Conservation (phyloP, 2,888 invertebrate genomes). For the Hypomecis atomaria region DNA sequence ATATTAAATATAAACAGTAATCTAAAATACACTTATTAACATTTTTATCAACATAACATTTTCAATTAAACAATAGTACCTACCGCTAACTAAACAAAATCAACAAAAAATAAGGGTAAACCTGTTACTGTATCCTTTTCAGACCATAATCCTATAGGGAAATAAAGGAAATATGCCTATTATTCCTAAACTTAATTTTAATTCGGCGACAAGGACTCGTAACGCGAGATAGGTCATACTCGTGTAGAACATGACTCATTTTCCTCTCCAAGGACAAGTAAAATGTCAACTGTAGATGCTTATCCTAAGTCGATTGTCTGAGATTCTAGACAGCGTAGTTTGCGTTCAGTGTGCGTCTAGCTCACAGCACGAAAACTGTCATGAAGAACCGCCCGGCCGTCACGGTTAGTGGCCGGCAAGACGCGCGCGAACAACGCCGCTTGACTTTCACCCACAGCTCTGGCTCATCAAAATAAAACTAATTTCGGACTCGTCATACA, state of each 20-base stretch:
- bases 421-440: slow-evolving; percentile 60
- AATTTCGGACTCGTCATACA: slow-evolving; percentile 28
- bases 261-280: slow-evolving; percentile 14
- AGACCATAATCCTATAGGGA: neutral
- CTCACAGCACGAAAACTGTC: slow-evolving; percentile 43
- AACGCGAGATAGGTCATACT: neutral
- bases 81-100: too few relatives aligned
- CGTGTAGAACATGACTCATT: slow-evolving; percentile 10
- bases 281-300: slow-evolving; percentile 5
- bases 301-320: neutral
- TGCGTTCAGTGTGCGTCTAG: slow-evolving; percentile 41
- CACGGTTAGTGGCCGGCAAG: slow-evolving; percentile 75
- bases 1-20: too few relatives aligned
- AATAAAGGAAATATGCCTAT: neutral
- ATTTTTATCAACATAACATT: too few relatives aligned
- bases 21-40: too few relatives aligned
- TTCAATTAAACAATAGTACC: too few relatives aligned
- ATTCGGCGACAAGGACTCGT: too few relatives aligned
- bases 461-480: slow-evolving; percentile 64
- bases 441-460: slow-evolving; percentile 70
- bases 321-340: slow-evolving; percentile 16
- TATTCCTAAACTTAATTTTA: neutral
- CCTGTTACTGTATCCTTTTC: slow-evolving; percentile 26
- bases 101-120: too few relatives aligned
- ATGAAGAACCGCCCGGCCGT: slow-evolving; percentile 66